phyloP scores from a whole-genome alignment of 2,113 vertebrate species.

The Zapornia atra region DNA sequence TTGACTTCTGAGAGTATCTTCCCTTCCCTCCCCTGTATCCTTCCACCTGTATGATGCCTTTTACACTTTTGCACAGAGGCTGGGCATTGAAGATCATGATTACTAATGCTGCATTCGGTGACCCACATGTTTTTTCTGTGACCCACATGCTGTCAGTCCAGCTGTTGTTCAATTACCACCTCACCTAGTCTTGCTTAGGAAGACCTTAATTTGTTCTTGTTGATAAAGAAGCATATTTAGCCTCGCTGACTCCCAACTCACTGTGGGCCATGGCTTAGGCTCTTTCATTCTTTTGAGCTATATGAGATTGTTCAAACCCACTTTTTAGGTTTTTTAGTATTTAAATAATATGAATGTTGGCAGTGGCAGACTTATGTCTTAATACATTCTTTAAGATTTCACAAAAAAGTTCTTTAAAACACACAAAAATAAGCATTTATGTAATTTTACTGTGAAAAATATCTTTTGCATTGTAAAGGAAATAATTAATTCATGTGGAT shows the following conservation, averaged over 20 bases:
- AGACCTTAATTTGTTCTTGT: background rate
- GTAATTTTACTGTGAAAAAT: background rate
- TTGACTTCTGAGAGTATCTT: background rate
- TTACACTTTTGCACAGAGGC: background rate
- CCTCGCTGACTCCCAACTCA: accelerated
- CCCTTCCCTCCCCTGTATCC: background rate
- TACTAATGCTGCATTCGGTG: background rate
- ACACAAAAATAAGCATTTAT: background rate
- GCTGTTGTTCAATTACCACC: background rate
- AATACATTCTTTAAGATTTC: background rate
- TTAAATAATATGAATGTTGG: background rate
- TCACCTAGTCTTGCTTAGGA: background rate
- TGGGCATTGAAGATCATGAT: background rate
- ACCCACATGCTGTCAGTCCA: background rate
- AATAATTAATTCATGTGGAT: background rate
- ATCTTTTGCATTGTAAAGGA: background rate
- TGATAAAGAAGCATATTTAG: background rate
- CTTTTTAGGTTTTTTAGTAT: background rate
- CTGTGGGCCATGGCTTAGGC: accelerated
- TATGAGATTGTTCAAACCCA: background rate
- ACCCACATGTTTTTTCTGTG: background rate
- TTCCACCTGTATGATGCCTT: background rate
- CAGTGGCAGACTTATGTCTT: background rate
- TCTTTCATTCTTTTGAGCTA: background rate
- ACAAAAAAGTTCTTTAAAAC: background rate